Conservation (phyloP, 2,113 vertebrate genomes). For the Pelusios castaneus region DNA sequence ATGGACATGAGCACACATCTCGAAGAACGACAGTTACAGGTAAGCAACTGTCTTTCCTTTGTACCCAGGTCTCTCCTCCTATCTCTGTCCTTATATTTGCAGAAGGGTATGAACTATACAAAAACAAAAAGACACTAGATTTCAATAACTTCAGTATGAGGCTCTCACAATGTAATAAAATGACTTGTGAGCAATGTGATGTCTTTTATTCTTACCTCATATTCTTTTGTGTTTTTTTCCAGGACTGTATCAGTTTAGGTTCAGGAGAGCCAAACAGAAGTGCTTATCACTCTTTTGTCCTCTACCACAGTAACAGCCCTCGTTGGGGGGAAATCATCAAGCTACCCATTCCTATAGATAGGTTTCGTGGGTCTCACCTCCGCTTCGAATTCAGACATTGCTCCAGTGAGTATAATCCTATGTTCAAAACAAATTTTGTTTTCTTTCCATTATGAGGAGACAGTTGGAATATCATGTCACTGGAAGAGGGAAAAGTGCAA, state of each 20-base stretch:
- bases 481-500: not conserved
- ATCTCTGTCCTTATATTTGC: not conserved
- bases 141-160: not conserved
- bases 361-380: conserved; percentile 94
- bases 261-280: conserved; percentile 89
- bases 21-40: too few species aligned
- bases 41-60: too few species aligned
- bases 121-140: not conserved
- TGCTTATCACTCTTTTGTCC: conserved; percentile 93
- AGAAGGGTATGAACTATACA: not conserved
- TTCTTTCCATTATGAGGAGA: rapidly evolving
- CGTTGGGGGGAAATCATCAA: conserved; percentile 97
- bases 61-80: conserved; percentile 12
- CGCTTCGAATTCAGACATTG: conserved; percentile 97
- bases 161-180: not conserved
- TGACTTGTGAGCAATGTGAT: not conserved
- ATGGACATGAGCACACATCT: too few species aligned
- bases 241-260: conserved; percentile 97
- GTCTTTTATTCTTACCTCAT: not conserved
- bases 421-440: not conserved
- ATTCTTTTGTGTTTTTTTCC: conserved; percentile 10
- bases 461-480: not conserved
- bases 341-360: conserved; percentile 92
- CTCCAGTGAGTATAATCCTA: conserved; percentile 86
- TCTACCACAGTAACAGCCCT: conserved; percentile 96